Evolutionary conservation across 2,113 vertebrate species (phyloP), one percentile per base, ranked within the genome.

Genomic region (Chiloscyllium plagiosum): DNA sequence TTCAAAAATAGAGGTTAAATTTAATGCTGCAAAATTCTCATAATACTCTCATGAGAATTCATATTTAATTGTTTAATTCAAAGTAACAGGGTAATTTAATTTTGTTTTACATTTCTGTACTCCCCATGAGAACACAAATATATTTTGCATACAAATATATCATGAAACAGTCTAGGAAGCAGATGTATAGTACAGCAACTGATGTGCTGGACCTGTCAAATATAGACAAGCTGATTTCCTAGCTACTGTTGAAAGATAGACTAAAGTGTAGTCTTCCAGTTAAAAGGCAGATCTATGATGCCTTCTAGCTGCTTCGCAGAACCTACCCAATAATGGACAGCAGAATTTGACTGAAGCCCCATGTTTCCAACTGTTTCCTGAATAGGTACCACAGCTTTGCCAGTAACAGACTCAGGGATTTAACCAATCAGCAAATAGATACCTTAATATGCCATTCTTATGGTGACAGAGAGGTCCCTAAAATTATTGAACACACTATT

Each of bases 1-100:
- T 29, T 24, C 50, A 52, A 20, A 52, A 24, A 61, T 52, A 52
- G 56, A 26, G 26, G 12, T 90, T 90, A 83, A 83, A 29, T 89
- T 89, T 61, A 15, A 33, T 33, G 29, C 52, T 61, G 52, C 33
- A 12, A 90, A 65, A 90, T 61, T n/a, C 87, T 52, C 52, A 90
- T 61, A 33, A 90, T 29, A 2, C 33, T 90, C 29, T 56, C 87
- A 61, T 15, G 52, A 90, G 61, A 65, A 52, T 42, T 42, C 80
- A 42, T 42, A 47, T 83, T 47, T 17, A 90, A 12, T 90, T 61
- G 52, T 65, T 22, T 33, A 61, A 90, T 90, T 90, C 87, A 90
- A 90, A 90, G 52, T 52, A 90, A 90, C 87, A 90, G 87, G 56
- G 61, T 52, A 33, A 26, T 61, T 89, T 90, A 61, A 90, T 90